phyloP scores from a whole-genome alignment of 2,113 vertebrate species.

The Fulica atra region DNA sequence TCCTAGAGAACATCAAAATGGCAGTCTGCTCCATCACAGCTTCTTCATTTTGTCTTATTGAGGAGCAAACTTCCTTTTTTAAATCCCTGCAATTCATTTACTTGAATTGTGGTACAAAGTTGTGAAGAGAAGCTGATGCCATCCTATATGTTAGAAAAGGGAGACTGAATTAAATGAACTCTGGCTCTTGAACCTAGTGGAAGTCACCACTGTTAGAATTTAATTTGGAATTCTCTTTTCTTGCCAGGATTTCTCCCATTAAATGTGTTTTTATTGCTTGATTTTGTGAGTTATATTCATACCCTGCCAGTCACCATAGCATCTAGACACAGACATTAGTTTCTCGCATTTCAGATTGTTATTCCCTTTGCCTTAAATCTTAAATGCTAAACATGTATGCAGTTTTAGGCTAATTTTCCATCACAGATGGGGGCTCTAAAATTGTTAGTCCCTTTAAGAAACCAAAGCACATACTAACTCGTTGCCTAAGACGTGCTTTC shows the following conservation, averaged over 20 bases:
- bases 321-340: not conserved
- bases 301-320: not conserved
- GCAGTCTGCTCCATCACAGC: not conserved
- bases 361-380: slow-evolving; percentile 20
- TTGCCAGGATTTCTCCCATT: not conserved
- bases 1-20: slow-evolving; percentile 55
- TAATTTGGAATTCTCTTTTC: not conserved
- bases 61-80: not conserved
- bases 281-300: not conserved
- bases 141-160: not conserved
- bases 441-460: slow-evolving; percentile 12
- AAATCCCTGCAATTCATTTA: not conserved
- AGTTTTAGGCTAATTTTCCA: not conserved
- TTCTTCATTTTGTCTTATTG: not conserved
- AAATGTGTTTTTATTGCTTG: not conserved
- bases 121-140: not conserved
- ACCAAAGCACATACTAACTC: not conserved
- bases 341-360: not conserved
- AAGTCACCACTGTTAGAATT: not conserved
- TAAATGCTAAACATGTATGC: slow-evolving; percentile 1
- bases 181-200: not conserved
- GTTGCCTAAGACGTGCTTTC: not conserved
- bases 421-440: not conserved
- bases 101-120: not conserved
- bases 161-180: not conserved